Conservation (phyloP, 2,888 invertebrate genomes). For the Brassicogethes aeneus region DNA sequence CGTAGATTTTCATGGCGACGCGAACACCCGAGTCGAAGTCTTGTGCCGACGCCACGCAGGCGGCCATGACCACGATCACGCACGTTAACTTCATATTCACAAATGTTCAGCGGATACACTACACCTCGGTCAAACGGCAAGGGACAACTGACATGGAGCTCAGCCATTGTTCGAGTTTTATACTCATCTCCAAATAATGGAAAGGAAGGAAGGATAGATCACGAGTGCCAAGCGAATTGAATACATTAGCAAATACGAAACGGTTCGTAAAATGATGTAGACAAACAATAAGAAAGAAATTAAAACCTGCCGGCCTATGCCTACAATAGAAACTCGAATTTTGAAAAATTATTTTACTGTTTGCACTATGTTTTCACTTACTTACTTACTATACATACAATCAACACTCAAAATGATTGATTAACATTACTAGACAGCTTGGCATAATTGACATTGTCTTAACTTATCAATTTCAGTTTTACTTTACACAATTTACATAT, state of each 20-base stretch:
- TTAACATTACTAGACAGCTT: too few relatives aligned
- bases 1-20: slow-evolving; percentile 59
- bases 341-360: too few relatives aligned
- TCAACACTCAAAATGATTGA: too few relatives aligned
- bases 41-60: slow-evolving; percentile 22
- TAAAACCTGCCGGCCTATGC: too few relatives aligned
- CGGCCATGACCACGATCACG: slow-evolving; percentile 29
- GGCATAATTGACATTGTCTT: too few relatives aligned
- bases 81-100: slow-evolving; percentile 20
- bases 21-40: slow-evolving; percentile 46
- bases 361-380: too few relatives aligned
- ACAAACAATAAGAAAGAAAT: not conserved
- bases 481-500: too few relatives aligned
- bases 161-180: not conserved
- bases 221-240: not conserved
- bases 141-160: slow-evolving; percentile 1
- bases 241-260: slow-evolving; percentile 1
- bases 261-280: not conserved
- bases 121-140: slow-evolving; percentile 15
- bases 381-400: too few relatives aligned
- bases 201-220: not conserved
- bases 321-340: too few relatives aligned
- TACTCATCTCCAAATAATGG: slow-evolving; percentile 3
- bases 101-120: slow-evolving; percentile 12
- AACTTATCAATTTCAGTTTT: too few relatives aligned